Conservation (phyloP, 2,797 vertebrate genomes). For the Bothrops alternatus region DNA sequence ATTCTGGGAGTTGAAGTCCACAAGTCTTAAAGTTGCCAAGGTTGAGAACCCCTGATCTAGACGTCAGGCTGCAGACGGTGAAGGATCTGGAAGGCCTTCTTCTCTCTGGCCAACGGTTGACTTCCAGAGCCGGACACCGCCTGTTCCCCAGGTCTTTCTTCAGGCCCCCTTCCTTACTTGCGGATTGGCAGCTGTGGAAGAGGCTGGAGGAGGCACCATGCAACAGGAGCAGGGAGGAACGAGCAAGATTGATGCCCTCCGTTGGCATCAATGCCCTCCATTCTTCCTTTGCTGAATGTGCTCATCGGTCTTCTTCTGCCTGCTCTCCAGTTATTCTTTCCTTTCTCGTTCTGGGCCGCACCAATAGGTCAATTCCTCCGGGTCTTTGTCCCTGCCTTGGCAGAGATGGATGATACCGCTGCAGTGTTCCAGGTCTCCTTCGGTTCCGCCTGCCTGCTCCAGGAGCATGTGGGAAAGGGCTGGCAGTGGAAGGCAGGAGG, state of each 20-base stretch:
- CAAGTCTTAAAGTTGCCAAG: no score
- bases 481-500: background rate
- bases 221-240: background rate
- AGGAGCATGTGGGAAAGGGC: background rate
- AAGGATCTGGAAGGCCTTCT: background rate
- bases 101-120: background rate
- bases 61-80: no score
- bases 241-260: no score
- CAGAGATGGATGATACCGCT: constrained; percentile 7
- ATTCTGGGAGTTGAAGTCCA: no score
- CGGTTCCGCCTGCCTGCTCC: background rate
- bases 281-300: constrained; percentile 13
- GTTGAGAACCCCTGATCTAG: no score
- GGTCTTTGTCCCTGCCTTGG: background rate
- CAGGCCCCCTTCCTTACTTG: background rate
- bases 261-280: background rate
- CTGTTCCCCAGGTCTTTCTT: background rate
- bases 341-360: background rate
- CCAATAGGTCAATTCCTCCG: constrained; percentile 6
- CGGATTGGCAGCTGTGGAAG: background rate
- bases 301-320: constrained; percentile 1
- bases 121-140: background rate
- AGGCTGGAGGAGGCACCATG: background rate
- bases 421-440: constrained; percentile 9
- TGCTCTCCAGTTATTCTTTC: background rate